Evolutionary conservation across 92 coral and sea anemone genomes (phyloP).

Genomic region (Micromussa lordhowensis): DNA sequence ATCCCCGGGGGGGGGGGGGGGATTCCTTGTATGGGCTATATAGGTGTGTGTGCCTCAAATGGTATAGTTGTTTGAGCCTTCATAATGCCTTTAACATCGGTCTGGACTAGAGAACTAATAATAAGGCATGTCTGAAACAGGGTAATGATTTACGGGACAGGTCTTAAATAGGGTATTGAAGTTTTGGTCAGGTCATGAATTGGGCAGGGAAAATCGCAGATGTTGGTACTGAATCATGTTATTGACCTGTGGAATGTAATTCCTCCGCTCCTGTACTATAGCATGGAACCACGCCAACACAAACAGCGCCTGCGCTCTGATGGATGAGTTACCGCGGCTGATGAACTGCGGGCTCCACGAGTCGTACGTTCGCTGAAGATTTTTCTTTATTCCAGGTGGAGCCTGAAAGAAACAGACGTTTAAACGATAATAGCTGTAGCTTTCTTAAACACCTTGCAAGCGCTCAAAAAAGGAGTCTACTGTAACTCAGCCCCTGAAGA

Average conservation of each 20-base stretch:
- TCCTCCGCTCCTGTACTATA: slow-evolving; percentile 92
- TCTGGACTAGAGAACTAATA: no score
- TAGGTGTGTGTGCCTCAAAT: no score
- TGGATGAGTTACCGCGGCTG: slow-evolving; percentile 92
- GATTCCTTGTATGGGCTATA: no score
- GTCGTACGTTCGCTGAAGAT: slow-evolving; percentile 96
- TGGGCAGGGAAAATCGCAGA: no score
- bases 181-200: no score
- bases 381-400: slow-evolving; percentile 98
- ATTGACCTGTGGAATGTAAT: slow-evolving; percentile 96
- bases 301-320: slow-evolving; percentile 99
- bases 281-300: slow-evolving; percentile 99
- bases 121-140: no score
- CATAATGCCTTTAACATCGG: no score
- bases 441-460: background rate
- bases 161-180: no score
- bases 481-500: no score
- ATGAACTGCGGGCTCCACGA: slow-evolving; percentile 97
- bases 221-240: background rate
- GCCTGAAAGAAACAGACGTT: slow-evolving; percentile 61
- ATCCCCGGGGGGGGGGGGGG: no score
- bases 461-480: background rate
- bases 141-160: no score
- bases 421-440: background rate
- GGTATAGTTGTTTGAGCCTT: no score